phyloP scores from a whole-genome alignment of 2,113 vertebrate genomes.

The Saccopteryx leptura region DNA sequence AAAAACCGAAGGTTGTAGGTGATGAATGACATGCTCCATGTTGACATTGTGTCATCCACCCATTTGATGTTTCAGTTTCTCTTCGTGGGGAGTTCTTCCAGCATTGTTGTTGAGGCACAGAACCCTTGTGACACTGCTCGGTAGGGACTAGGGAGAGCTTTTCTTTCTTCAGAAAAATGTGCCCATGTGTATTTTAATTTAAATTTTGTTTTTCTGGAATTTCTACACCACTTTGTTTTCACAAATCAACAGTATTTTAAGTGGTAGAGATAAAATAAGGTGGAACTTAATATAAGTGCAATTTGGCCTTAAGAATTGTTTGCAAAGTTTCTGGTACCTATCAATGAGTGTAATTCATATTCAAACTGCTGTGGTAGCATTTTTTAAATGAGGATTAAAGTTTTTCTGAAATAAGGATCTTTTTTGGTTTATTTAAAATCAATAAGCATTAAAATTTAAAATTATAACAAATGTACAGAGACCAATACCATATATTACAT shows the following conservation, averaged over 20 bases:
- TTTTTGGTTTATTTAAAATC: conserved; percentile 11
- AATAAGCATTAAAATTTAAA: conserved; percentile 17
- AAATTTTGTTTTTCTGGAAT: conserved; percentile 4
- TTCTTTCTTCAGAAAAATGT: background rate
- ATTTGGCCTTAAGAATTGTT: conserved; percentile 32
- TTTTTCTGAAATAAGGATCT: conserved; percentile 29
- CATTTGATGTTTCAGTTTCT: background rate
- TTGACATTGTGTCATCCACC: background rate
- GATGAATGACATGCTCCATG: background rate
- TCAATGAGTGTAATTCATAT: background rate
- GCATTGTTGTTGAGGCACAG: background rate
- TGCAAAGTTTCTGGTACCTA: background rate
- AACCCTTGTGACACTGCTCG: background rate
- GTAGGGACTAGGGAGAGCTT: background rate
- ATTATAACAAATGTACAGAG: background rate
- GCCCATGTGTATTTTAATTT: background rate
- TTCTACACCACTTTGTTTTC: background rate
- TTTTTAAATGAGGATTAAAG: conserved; percentile 4
- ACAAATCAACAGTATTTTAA: background rate
- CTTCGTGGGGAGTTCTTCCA: background rate
- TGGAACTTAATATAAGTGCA: background rate
- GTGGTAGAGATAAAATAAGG: background rate
- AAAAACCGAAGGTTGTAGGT: background rate
- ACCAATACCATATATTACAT: background rate
- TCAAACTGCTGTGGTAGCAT: background rate